Conservation (phyloP, 2,888 invertebrate species). For the Drosophila pegasa region DNA sequence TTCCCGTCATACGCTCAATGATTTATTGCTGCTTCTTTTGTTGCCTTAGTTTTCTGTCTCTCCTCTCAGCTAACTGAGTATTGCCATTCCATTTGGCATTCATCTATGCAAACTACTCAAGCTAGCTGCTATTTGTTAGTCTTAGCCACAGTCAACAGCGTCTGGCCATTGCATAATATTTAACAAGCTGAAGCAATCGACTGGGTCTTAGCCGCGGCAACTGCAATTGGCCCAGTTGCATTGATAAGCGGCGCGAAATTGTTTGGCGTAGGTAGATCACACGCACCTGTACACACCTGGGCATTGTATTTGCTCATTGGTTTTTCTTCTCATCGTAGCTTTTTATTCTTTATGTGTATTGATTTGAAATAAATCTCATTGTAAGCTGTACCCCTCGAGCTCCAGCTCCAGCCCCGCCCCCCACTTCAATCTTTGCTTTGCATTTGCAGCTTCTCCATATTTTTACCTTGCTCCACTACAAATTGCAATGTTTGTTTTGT, state of each 20-base stretch:
- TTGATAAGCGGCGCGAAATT: slow-evolving; percentile 56
- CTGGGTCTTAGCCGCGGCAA: slow-evolving; percentile 16
- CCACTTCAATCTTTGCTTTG: background rate
- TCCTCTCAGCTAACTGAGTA: background rate
- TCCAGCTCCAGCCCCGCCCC: background rate
- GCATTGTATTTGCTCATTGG: slow-evolving; percentile 52
- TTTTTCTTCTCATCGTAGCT: slow-evolving; percentile 51
- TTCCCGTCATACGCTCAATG: background rate
- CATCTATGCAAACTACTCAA: slow-evolving; percentile 4
- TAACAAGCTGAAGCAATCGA: slow-evolving; percentile 50
- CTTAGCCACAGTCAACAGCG: slow-evolving; percentile 3
- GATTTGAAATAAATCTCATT: slow-evolving; percentile 75
- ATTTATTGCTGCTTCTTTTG: background rate
- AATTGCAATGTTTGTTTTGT: slow-evolving; percentile 61
- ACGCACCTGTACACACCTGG: background rate
- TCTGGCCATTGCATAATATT: slow-evolving; percentile 33
- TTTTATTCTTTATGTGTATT: slow-evolving; percentile 76
- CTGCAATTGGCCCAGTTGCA: slow-evolving; percentile 59
- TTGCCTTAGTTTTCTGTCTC: too few species aligned
- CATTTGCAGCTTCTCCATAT: slow-evolving; percentile 2
- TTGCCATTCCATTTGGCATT: background rate
- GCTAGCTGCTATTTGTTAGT: background rate
- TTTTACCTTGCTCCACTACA: slow-evolving; percentile 47
- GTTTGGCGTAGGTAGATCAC: slow-evolving; percentile 11
- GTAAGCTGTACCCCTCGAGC: slow-evolving; percentile 59